Evolutionary conservation across 2,797 vertebrate genomes (phyloP).

Genomic region (Taenioides sp.): DNA sequence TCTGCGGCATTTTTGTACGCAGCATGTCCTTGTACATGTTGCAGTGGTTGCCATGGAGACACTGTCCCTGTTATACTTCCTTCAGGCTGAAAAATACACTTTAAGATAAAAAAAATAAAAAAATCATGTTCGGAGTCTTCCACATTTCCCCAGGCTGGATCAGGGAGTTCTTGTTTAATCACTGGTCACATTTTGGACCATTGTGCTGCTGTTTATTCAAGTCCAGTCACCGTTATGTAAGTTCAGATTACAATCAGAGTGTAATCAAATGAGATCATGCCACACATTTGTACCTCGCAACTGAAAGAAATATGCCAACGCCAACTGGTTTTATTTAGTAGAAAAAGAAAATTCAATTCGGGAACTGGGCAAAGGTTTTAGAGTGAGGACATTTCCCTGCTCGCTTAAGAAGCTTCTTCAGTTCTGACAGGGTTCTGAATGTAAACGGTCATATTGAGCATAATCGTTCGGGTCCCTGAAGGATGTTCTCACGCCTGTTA

Average conservation of each 20-base stretch:
- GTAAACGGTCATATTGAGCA: too few relatives aligned
- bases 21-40: not conserved
- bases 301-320: not conserved
- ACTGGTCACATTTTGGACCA: too few relatives aligned
- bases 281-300: not conserved
- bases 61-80: too few relatives aligned
- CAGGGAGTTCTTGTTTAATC: not conserved
- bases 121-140: too few relatives aligned
- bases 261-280: not conserved
- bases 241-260: not conserved
- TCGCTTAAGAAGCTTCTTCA: too few relatives aligned
- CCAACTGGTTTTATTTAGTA: not conserved
- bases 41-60: not conserved
- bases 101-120: not conserved
- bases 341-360: too few relatives aligned
- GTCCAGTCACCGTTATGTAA: not conserved
- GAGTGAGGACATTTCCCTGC: too few relatives aligned
- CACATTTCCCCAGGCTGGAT: not conserved
- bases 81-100: not conserved
- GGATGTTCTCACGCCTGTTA: too few relatives aligned
- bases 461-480: too few relatives aligned
- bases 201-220: not conserved
- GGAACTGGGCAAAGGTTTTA: too few relatives aligned
- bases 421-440: too few relatives aligned
- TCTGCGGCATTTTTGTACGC: not conserved